A percentile compares a stretch with the other conserved stretches of the same genome.
phyloP scores from a whole-genome alignment of 2,113 vertebrate species.

The Fulmarus glacialis region DNA sequence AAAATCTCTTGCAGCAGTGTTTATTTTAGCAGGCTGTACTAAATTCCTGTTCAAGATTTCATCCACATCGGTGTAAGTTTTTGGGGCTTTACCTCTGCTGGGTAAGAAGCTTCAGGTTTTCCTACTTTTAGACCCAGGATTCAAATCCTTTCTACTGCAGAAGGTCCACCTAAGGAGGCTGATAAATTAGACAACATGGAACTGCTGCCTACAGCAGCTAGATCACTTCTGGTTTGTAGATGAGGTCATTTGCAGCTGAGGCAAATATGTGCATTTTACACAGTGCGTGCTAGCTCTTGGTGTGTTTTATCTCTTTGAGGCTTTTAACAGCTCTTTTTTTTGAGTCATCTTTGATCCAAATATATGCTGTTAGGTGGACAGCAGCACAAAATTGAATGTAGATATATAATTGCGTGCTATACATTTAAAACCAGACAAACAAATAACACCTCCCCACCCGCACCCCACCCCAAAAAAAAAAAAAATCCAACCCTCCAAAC shows the following conservation, averaged over 20 bases:
- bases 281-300: fast-evolving
- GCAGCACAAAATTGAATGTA: not conserved
- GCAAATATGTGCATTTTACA: not conserved
- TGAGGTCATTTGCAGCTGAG: not conserved
- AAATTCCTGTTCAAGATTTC: not conserved
- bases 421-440: not conserved
- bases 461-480: not conserved
- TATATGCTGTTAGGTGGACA: not conserved
- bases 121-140: not conserved
- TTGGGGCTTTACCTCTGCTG: not conserved
- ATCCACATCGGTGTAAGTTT: not conserved
- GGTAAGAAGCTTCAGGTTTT: not conserved
- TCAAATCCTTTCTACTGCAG: not conserved
- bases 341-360: not conserved
- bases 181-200: not conserved
- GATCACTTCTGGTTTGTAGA: not conserved
- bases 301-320: not conserved
- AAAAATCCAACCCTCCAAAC: not conserved
- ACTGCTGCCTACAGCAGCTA: not conserved
- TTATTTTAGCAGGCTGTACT: not conserved
- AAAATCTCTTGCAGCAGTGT: not conserved
- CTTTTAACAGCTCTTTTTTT: not conserved
- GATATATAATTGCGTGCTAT: not conserved
- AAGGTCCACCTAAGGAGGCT: not conserved
- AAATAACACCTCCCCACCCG: not conserved